Evolutionary conservation across 1,140 invertebrate species (phyloP).

Genomic region (Charaxes varanes): DNA sequence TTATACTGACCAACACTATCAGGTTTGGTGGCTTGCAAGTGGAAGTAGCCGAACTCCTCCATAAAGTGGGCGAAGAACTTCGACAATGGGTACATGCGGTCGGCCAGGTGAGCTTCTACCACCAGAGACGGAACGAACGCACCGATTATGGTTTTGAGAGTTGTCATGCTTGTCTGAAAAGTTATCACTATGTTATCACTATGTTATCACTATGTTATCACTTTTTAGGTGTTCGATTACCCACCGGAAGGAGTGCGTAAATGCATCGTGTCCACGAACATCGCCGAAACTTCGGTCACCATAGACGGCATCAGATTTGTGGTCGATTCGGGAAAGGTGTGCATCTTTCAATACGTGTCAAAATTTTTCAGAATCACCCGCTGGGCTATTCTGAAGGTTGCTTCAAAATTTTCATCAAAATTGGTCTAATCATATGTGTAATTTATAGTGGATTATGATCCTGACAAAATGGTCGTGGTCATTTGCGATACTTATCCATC

Average conservation of each 20-base stretch:
- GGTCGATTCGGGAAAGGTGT: constrained; percentile 97
- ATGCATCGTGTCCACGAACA: constrained; percentile 99
- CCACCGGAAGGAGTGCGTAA: constrained; percentile 96
- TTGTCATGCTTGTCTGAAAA: constrained; percentile 26
- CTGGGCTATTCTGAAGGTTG: too few relatives aligned
- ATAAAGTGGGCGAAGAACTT: constrained; percentile 72
- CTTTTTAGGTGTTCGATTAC: constrained; percentile 98
- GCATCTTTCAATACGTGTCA: too few relatives aligned
- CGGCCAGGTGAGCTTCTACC: constrained; percentile 30
- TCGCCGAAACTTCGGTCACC: constrained; percentile 99
- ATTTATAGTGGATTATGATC: too few relatives aligned
- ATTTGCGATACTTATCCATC: too few relatives aligned
- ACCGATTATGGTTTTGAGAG: constrained; percentile 32
- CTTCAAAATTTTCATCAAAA: too few relatives aligned
- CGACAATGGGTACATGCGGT: constrained; percentile 35
- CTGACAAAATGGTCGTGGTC: too few relatives aligned
- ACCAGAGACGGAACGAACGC: constrained; percentile 39
- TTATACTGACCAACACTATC: constrained; percentile 79
- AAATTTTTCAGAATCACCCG: too few relatives aligned
- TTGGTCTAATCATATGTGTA: too few relatives aligned
- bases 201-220: too few relatives aligned
- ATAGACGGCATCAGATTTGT: constrained; percentile 99
- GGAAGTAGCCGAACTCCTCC: constrained; percentile 87
- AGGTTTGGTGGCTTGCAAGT: constrained; percentile 92
- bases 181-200: too few relatives aligned